Percentiles rank a stretch among this genome's conserved stretches.
These are phyloP conservation scores for Pandion haliaetus DNA, from an alignment of 2,113 vertebrate genomes.

Conservation along the genomic window DNA sequence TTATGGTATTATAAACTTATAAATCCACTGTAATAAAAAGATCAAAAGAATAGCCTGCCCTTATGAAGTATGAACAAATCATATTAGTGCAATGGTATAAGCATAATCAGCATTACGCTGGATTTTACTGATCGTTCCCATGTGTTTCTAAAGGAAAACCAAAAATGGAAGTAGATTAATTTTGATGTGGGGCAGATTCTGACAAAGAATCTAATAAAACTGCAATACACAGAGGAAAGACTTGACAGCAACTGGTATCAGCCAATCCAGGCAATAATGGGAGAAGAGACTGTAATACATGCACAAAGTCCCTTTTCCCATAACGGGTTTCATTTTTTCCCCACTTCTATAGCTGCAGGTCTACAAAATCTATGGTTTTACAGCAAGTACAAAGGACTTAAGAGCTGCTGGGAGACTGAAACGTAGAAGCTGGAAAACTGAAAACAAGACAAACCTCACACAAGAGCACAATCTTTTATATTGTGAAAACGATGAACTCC, in stretches of 20 bases:
- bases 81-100: neutral
- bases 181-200: neutral
- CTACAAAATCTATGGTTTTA: slow-evolving; percentile 14
- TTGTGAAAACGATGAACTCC: neutral
- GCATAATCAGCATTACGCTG: neutral
- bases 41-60: neutral
- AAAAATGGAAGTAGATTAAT: neutral
- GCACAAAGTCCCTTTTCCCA: neutral
- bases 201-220: slow-evolving; percentile 13
- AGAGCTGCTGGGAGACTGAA: slow-evolving; percentile 17
- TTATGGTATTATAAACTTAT: neutral
- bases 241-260: neutral
- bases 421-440: neutral
- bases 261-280: neutral
- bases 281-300: neutral
- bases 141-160: neutral
- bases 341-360: neutral
- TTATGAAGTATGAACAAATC: neutral
- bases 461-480: neutral
- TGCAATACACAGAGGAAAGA: neutral
- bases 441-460: neutral
- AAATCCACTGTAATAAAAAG: slow-evolving; percentile 9
- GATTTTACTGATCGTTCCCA: neutral
- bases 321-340: neutral
- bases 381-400: neutral